Conservation (phyloP, 2,113 vertebrate genomes). For the Siniperca knerii region DNA sequence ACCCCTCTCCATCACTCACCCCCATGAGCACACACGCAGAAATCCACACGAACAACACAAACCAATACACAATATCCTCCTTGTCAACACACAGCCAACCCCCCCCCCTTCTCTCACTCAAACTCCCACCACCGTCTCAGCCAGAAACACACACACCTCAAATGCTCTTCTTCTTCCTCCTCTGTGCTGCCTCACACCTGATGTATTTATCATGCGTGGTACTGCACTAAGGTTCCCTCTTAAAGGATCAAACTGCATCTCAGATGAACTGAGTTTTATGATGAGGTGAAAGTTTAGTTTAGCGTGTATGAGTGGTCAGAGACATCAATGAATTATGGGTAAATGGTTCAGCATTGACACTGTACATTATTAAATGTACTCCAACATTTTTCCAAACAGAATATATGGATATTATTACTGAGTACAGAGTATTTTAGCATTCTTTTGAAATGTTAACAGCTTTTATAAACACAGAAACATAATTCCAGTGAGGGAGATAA, state of each 20-base stretch:
- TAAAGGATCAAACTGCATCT: conserved; percentile 30
- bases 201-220: conserved; percentile 35
- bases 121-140: neutral
- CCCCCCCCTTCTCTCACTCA: conserved; percentile 16
- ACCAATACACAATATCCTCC: conserved; percentile 24
- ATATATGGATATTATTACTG: neutral
- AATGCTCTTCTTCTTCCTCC: conserved; percentile 1
- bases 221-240: conserved; percentile 17
- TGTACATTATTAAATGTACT: neutral
- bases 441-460: neutral
- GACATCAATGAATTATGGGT: neutral
- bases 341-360: neutral
- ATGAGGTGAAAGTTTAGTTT: conserved; percentile 23
- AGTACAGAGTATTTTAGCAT: neutral
- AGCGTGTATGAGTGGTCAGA: neutral
- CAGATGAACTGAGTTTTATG: conserved; percentile 19
- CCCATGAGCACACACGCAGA: conserved; percentile 8
- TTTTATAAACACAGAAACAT: neutral
- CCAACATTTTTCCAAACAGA: neutral
- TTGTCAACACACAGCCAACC: conserved; percentile 17
- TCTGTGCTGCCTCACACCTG: conserved; percentile 36
- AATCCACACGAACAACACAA: conserved; percentile 37
- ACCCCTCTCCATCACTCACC: conserved; percentile 63
- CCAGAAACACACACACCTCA: conserved; percentile 23
- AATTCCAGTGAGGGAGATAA: no score